Base-by-base conservation (phyloP, 2,797 vertebrate genomes). In the Clamator glandarius region DNA sequence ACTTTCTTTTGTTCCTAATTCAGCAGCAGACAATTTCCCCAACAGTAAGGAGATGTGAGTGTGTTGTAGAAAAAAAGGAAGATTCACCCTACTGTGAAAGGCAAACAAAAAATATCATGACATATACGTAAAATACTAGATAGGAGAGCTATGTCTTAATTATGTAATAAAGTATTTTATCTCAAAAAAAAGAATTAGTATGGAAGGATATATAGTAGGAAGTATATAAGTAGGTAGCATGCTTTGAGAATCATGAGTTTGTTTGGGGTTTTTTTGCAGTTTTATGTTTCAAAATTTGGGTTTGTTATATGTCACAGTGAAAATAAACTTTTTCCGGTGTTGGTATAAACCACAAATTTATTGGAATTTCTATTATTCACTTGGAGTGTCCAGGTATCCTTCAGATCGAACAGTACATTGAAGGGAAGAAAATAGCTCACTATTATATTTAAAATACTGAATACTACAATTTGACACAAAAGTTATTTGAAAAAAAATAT, bases 1-100 rank as follows among this genome's bases (percentile, higher is more conserved):
- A 16, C 46, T 93, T 79, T 42, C 11, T 52, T 93, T 89, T 82
- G 10, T 54, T 96, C 51, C 78, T 82, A 77, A 92, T 80, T 70
- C 41, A 87, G 15, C 26, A 59, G 26, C 36, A 39, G 25, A 57
- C 20, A n/a, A 29, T 80, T 90, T 83, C 44, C 9, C 11, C 39
- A 63, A 61, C 23, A 86, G 28, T 44, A 51, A 39, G 39, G 51
- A 68, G 4, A n/a, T 83, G 29, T 63, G 31, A 84, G 7, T 51
- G 20, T 61, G 7, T 74, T 89, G 50, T 82, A 44, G 25, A 12
- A 57, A 57, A 67, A 54, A 36, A 59, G 46, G 16, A 62, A 76
- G 24, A 69, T 88, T 3, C 16, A 64, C 59, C 6, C 21, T 31
- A 6, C 35, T 87, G 26, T 35, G 44, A 66, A 87, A 41, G 24